Evolutionary conservation across 2,888 invertebrate species (phyloP).

Genomic region (Chironomus riparius): DNA sequence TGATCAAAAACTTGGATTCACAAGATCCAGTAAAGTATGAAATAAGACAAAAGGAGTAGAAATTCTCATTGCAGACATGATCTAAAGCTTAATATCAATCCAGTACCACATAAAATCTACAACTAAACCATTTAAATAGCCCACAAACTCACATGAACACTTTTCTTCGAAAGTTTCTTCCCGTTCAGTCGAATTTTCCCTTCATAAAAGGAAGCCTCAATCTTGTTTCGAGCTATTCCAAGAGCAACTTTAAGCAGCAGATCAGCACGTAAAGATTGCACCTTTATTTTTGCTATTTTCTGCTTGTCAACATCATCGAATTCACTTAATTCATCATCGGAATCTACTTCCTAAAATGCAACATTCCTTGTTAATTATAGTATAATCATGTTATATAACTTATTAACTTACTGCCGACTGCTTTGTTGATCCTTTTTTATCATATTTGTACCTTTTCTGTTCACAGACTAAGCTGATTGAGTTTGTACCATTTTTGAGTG

Average conservation of each 20-base stretch:
- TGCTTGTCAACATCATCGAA: slow-evolving; percentile 42
- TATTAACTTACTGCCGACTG: no score
- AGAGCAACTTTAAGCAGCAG: slow-evolving; percentile 58
- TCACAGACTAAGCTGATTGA: no score
- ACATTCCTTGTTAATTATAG: no score
- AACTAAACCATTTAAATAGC: background rate
- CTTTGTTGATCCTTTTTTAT: no score
- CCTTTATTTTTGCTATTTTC: slow-evolving; percentile 54
- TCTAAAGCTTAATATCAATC: no score
- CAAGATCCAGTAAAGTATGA: background rate
- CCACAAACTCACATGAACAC: slow-evolving; percentile 48
- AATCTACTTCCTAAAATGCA: slow-evolving; percentile 44
- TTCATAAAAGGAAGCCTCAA: slow-evolving; percentile 70
- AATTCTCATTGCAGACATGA: background rate
- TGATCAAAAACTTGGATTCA: no score
- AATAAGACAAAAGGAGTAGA: no score
- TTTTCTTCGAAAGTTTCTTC: slow-evolving; percentile 65
- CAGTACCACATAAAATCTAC: background rate
- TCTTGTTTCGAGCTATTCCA: slow-evolving; percentile 65
- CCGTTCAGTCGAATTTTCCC: slow-evolving; percentile 74
- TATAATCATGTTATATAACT: no score
- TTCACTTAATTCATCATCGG: slow-evolving; percentile 43
- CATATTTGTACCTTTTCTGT: no score
- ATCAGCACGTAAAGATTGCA: slow-evolving; percentile 63
- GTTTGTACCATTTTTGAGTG: no score